These are phyloP conservation scores for Erebia ligea DNA, from an alignment of 2,888 invertebrate species.

Conservation along the genomic window DNA sequence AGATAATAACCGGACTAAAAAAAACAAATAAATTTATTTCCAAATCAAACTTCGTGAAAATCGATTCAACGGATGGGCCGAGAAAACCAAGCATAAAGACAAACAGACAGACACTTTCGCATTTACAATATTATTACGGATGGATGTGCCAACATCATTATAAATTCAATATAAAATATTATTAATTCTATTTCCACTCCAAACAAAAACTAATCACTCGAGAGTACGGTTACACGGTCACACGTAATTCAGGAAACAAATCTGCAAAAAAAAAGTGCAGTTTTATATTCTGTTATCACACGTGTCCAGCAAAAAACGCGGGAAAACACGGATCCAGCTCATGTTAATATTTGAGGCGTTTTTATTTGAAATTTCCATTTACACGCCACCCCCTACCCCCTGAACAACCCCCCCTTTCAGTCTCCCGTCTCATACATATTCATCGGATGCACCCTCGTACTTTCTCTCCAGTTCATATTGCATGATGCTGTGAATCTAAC, in stretches of 20 bases:
- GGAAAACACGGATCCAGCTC: slow-evolving; percentile 79
- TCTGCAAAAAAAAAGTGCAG: slow-evolving; percentile 48
- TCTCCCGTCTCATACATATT: slow-evolving; percentile 84
- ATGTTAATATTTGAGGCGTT: slow-evolving; percentile 83
- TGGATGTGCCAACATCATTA: too few species aligned
- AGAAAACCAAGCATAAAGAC: too few species aligned
- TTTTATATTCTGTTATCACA: slow-evolving; percentile 69
- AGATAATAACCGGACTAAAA: too few species aligned
- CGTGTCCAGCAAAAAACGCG: slow-evolving; percentile 68
- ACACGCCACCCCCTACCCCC: slow-evolving; percentile 58
- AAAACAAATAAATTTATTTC: too few species aligned
- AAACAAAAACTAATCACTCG: slow-evolving; percentile 10
- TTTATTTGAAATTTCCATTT: slow-evolving; percentile 84
- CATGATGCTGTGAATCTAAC: slow-evolving; percentile 44
- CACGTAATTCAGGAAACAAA: slow-evolving; percentile 42
- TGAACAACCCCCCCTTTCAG: slow-evolving; percentile 31
- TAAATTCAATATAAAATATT: too few species aligned
- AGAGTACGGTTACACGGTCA: background rate
- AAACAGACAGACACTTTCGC: too few species aligned
- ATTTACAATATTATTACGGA: too few species aligned
- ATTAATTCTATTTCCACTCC: background rate
- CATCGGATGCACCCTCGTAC: slow-evolving; percentile 84
- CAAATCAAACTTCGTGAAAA: too few species aligned
- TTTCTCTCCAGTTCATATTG: slow-evolving; percentile 63
- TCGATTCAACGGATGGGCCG: too few species aligned